These are phyloP conservation scores for Trachelipus rathkii DNA, from an alignment of 1,140 invertebrate genomes.

Conservation along the genomic window DNA sequence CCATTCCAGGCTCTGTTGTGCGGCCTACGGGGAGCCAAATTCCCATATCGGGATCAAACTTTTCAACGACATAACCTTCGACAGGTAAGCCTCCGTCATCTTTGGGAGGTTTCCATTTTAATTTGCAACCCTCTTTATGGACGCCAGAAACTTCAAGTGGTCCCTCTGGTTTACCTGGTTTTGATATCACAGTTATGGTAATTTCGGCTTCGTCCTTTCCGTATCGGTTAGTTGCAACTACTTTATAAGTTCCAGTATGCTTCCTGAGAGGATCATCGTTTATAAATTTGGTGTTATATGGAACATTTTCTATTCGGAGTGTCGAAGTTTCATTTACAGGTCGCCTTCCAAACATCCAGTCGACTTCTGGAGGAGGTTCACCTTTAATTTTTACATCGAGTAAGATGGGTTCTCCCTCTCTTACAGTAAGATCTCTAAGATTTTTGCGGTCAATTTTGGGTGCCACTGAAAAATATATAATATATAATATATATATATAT, in stretches of 20 bases:
- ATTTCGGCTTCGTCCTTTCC: constrained; percentile 90
- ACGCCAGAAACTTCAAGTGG: constrained; percentile 93
- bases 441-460: constrained; percentile 85
- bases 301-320: constrained; percentile 66
- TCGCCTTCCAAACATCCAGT: constrained; percentile 65
- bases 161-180: constrained; percentile 87
- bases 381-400: constrained; percentile 79
- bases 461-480: constrained; percentile 62
- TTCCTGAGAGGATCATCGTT: constrained; percentile 76
- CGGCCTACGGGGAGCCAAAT: constrained; percentile 84
- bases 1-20: constrained; percentile 73
- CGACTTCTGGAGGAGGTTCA: constrained; percentile 75
- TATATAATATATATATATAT: background rate
- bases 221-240: constrained; percentile 83
- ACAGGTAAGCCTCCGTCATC: constrained; percentile 96
- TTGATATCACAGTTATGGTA: constrained; percentile 75
- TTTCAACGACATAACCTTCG: constrained; percentile 91
- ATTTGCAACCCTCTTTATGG: constrained; percentile 87
- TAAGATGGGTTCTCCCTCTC: constrained; percentile 75
- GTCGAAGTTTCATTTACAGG: constrained; percentile 56
- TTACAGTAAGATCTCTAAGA: constrained; percentile 68
- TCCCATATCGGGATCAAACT: constrained; percentile 85
- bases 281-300: constrained; percentile 83
- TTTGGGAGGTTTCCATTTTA: constrained; percentile 96
- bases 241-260: constrained; percentile 85